These are phyloP conservation scores for Sarcophaga variegata DNA, from an alignment of 2,888 invertebrate genomes.

Conservation along the genomic window DNA sequence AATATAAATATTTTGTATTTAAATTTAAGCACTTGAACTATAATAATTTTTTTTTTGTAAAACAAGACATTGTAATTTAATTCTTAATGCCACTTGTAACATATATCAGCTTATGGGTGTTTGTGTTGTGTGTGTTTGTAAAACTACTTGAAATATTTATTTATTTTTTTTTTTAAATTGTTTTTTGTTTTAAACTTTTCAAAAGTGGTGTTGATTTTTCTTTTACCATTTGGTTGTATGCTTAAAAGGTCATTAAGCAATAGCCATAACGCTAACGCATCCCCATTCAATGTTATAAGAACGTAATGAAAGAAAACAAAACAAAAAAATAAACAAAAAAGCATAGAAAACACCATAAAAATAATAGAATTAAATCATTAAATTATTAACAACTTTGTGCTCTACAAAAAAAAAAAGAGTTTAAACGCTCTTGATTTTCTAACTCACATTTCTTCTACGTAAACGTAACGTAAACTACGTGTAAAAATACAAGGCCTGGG, in stretches of 20 bases:
- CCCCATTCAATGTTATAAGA: not conserved
- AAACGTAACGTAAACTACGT: not conserved
- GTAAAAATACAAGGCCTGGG: not conserved
- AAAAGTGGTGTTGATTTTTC: not conserved
- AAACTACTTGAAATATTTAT: not conserved
- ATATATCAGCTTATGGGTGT: too few relatives aligned
- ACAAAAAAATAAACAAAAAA: not conserved
- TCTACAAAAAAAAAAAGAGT: conserved; percentile 16
- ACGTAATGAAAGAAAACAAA: not conserved
- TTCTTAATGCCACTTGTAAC: too few relatives aligned
- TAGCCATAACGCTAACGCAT: not conserved
- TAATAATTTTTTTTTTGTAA: not conserved
- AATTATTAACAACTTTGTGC: conserved; percentile 38
- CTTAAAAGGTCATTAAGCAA: conserved; percentile 28
- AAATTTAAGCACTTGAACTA: conserved; percentile 22
- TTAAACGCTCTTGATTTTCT: not conserved
- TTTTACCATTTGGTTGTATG: not conserved
- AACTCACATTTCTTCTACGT: not conserved
- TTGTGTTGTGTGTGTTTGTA: too few relatives aligned
- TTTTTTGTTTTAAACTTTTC: not conserved
- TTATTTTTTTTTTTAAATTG: not conserved
- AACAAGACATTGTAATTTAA: too few relatives aligned
- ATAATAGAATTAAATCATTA: conserved; percentile 28
- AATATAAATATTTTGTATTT: conserved; percentile 13
- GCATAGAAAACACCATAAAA: not conserved